Conservation (phyloP, 2,113 vertebrate species). For the Chionomys nivalis region DNA sequence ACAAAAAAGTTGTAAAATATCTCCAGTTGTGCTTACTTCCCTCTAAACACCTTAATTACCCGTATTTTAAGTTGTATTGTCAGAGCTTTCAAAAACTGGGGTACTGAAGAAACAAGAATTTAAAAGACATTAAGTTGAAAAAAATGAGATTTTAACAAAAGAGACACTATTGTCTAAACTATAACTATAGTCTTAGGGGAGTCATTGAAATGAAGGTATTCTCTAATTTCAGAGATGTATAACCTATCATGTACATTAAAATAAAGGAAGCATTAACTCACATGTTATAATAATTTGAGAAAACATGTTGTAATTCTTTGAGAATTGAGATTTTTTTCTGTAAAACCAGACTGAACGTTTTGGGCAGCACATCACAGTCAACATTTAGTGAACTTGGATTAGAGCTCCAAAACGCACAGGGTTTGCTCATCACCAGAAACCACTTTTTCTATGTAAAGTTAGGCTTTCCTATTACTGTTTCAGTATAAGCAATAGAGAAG, state of each 20-base stretch:
- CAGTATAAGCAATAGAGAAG: neutral
- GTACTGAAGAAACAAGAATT: neutral
- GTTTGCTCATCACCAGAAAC: neutral
- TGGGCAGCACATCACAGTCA: neutral
- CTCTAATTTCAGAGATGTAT: neutral
- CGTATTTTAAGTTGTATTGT: neutral
- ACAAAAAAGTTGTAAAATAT: neutral
- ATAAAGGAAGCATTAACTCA: neutral
- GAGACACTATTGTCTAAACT: neutral
- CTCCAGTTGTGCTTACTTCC: neutral
- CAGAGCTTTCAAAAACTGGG: neutral
- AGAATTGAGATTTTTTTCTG: neutral
- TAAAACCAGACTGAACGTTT: neutral
- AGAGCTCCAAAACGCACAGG: neutral
- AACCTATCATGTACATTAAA: neutral
- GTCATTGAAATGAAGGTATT: neutral
- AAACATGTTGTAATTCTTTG: neutral
- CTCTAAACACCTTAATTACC: neutral
- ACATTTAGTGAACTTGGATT: neutral
- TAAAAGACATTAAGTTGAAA: neutral
- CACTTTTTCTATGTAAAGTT: neutral
- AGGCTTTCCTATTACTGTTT: neutral
- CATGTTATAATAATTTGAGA: neutral
- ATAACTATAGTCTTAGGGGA: neutral
- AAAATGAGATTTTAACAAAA: neutral